phyloP scores from a whole-genome alignment of 2,888 invertebrate species.

The Podabrus alpinus region DNA sequence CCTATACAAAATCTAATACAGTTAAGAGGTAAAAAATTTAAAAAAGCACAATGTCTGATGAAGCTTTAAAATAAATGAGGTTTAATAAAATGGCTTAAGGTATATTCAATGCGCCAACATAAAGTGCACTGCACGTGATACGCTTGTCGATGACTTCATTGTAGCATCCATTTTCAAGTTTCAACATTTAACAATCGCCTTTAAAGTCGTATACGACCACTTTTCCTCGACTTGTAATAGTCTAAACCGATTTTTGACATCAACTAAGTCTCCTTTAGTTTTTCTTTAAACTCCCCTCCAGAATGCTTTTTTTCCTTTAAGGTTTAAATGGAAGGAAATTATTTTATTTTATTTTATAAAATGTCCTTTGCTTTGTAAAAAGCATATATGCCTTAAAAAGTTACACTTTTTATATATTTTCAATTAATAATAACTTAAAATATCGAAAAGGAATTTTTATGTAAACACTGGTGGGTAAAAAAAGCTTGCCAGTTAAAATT shows the following conservation, averaged over 20 bases:
- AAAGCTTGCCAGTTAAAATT: too few species aligned
- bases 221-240: slow-evolving; percentile 10
- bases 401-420: too few species aligned
- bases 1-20: slow-evolving; percentile 34
- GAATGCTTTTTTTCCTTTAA: too few species aligned
- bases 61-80: slow-evolving; percentile 47
- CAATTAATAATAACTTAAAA: too few species aligned
- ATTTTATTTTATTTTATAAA: too few species aligned
- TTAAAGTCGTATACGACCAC: slow-evolving; percentile 5
- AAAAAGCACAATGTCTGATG: slow-evolving; percentile 40
- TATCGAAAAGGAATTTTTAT: too few species aligned
- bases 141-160: slow-evolving; percentile 42
- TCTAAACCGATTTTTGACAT: slow-evolving; percentile 5
- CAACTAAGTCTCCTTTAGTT: background rate
- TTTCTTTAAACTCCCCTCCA: background rate
- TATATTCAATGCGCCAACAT: slow-evolving; percentile 45
- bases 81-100: slow-evolving; percentile 48
- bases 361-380: too few species aligned
- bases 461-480: too few species aligned
- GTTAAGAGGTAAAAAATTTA: slow-evolving; percentile 38
- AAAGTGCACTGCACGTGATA: slow-evolving; percentile 45
- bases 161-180: slow-evolving; percentile 25
- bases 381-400: too few species aligned
- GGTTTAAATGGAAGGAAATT: too few species aligned
- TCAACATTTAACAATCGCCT: slow-evolving; percentile 10